These are phyloP conservation scores for Cynopterus sphinx DNA, from an alignment of 2,797 vertebrate species.

Conservation along the genomic window DNA sequence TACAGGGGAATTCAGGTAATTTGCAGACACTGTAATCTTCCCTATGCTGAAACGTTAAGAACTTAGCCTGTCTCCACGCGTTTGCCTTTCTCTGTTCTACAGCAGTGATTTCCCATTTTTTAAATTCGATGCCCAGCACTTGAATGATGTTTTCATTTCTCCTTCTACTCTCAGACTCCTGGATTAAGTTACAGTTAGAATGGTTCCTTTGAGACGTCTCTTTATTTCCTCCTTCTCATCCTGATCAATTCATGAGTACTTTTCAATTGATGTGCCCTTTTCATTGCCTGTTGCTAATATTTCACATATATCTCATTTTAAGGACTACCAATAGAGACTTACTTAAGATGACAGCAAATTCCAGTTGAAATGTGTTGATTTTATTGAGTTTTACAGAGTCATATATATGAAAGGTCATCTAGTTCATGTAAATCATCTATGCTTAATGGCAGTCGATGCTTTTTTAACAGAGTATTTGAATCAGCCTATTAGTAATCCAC, in stretches of 20 bases:
- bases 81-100: constrained; percentile 77
- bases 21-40: constrained; percentile 83
- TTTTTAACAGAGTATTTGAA: not conserved
- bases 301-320: constrained; percentile 67
- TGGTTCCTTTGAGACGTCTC: constrained; percentile 81
- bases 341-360: constrained; percentile 65
- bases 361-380: constrained; percentile 53
- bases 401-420: constrained; percentile 43
- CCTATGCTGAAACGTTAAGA: constrained; percentile 84
- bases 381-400: constrained; percentile 63
- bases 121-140: constrained; percentile 74
- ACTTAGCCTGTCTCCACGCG: constrained; percentile 83
- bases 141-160: constrained; percentile 81
- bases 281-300: constrained; percentile 70
- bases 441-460: not conserved
- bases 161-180: constrained; percentile 78
- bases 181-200: constrained; percentile 82
- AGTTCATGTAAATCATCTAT: constrained; percentile 37
- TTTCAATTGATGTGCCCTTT: constrained; percentile 75
- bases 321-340: constrained; percentile 58
- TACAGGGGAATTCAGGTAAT: constrained; percentile 86
- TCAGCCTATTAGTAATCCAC: not conserved
- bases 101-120: constrained; percentile 74
- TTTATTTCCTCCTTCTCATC: constrained; percentile 78
- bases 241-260: constrained; percentile 79